Evolutionary conservation across 2,888 invertebrate genomes (phyloP), one percentile per base, ranked within the genome.

Genomic region (Ophioninae sp.): DNA sequence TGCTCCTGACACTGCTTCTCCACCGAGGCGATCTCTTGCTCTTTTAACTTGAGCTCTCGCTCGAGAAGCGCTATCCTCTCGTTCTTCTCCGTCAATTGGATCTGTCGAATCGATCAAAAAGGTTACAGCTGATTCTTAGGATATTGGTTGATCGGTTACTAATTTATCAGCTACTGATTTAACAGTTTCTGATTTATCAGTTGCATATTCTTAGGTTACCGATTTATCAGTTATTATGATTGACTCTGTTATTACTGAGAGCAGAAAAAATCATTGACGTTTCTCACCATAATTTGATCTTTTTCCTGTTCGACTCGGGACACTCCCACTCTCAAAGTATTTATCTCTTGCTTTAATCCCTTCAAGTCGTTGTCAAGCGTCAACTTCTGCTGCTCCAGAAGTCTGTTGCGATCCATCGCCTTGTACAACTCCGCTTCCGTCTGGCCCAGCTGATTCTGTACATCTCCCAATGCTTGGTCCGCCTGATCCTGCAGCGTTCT

Each of bases 401-500:
- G 90, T 82, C 93, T 94, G 83, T 95, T 93, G 44, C 94, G 95
- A 73, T 95, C 95, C 90, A 95, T 94, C 8, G 95, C 94, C 79
- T 94, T 91, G 84, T 94, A 94, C 10, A 96, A 91, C 91, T 96
- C 95, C 39, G 94, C 94, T 91, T 96, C 96, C 13, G 95, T 93
- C 85, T 94, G 94, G 61, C 95, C 89, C 57, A 96, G 91, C 91
- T 96, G 96, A 90, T 94, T 94, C 91, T 96, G 96, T 79, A 95
- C 94, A 86, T 96, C 96, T 77, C 94, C 94, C 82, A 96, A 94
- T 65, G 96, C 95, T 88, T 95, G 95, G 92, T 97, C 97, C 6
- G 96, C 96, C 93, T 97, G 96, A 88, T 96, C 95, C 89, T 97
- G 96, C 70, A 96, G 93, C 86, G 95, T 94, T 92, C 96, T 97